A percentile compares a stretch with the other conserved stretches of the same genome.
Evolutionary conservation across 2,113 vertebrate genomes (phyloP).

Genomic region (Rafetus swinhoei): DNA sequence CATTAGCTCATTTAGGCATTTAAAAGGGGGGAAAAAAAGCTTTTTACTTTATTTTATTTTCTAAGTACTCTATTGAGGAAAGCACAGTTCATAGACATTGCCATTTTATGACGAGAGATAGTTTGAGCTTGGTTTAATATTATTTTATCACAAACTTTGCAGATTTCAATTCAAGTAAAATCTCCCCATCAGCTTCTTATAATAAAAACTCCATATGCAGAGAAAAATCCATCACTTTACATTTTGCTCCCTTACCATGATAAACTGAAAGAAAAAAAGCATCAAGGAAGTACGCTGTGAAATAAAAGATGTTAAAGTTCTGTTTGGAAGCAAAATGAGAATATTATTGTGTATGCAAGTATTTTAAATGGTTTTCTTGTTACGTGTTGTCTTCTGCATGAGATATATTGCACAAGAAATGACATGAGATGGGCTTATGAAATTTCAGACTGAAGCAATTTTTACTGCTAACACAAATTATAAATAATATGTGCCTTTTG

Average conservation of each 20-base stretch:
- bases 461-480: constrained; percentile 56
- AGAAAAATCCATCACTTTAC: background rate
- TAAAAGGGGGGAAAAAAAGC: background rate
- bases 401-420: constrained; percentile 45
- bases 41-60: background rate
- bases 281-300: background rate
- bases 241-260: constrained; percentile 25
- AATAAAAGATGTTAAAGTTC: background rate
- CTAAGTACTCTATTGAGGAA: background rate
- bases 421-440: constrained; percentile 41
- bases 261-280: background rate
- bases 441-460: constrained; percentile 59
- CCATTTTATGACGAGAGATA: background rate
- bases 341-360: background rate
- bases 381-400: background rate
- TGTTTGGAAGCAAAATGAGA: constrained; percentile 25
- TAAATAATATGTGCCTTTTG: constrained; percentile 59
- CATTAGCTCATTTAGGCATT: background rate
- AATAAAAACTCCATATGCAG: constrained; percentile 43
- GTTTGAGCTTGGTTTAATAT: background rate
- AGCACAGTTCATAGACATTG: background rate
- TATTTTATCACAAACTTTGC: background rate
- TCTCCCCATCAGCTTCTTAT: constrained; percentile 12
- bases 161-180: constrained; percentile 31
- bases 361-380: constrained; percentile 1